These are phyloP conservation scores for Boulengeromyrus knoepffleri DNA, from an alignment of 2,113 vertebrate genomes.

Conservation along the genomic window DNA sequence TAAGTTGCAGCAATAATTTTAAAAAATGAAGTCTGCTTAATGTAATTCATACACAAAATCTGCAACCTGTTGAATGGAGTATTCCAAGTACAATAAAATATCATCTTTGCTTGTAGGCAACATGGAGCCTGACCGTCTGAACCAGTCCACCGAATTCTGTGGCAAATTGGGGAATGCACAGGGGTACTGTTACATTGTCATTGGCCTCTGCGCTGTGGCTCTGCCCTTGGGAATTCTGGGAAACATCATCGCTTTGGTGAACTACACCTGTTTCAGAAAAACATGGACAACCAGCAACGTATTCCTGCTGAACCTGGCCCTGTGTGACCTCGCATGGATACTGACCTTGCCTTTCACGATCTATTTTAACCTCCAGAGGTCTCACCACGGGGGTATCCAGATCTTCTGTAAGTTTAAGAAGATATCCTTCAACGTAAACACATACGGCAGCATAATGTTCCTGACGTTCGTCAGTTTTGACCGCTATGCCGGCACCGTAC, in stretches of 20 bases:
- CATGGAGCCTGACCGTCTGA: conserved; percentile 26
- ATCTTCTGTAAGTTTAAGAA: conserved; percentile 54
- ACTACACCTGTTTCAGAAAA: conserved; percentile 53
- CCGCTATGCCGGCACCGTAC: conserved; percentile 60
- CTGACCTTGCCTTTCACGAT: conserved; percentile 59
- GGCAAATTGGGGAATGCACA: conserved; percentile 36
- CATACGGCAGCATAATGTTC: conserved; percentile 68
- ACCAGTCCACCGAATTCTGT: conserved; percentile 50
- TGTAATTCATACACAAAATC: background rate
- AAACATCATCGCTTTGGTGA: conserved; percentile 55
- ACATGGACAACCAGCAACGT: conserved; percentile 53
- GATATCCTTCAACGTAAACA: conserved; percentile 63
- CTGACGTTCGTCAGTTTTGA: conserved; percentile 69
- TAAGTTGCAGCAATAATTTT: background rate
- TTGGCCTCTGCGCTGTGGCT: conserved; percentile 49
- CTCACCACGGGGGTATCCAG: conserved; percentile 27
- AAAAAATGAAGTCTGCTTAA: background rate
- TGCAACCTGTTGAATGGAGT: background rate
- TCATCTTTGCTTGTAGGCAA: background rate
- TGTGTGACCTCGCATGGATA: conserved; percentile 69
- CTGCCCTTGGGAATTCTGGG: conserved; percentile 63
- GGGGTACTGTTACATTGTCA: conserved; percentile 64
- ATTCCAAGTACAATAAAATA: background rate
- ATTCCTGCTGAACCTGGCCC: conserved; percentile 65
- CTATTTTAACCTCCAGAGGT: conserved; percentile 52